These are phyloP conservation scores for Orthosia cruda DNA, from an alignment of 2,888 invertebrate genomes.

Conservation along the genomic window DNA sequence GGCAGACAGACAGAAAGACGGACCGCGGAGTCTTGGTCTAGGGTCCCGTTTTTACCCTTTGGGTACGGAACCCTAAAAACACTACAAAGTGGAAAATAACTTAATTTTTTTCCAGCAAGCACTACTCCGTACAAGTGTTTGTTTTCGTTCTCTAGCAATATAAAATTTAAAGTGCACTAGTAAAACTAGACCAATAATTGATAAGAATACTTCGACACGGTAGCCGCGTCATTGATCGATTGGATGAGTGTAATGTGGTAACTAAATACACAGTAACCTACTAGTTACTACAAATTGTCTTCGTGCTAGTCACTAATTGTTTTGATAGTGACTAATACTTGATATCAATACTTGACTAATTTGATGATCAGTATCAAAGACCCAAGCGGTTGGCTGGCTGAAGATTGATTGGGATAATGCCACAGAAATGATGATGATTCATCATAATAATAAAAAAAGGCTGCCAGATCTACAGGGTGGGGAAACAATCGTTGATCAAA, in stretches of 20 bases:
- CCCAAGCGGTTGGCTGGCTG: neutral
- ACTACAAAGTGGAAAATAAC: no score
- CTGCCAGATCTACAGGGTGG: neutral
- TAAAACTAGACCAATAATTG: conserved; percentile 40
- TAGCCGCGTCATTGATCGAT: conserved; percentile 12
- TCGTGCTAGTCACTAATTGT: neutral
- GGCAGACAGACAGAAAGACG: no score
- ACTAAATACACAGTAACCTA: neutral
- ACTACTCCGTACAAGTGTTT: neutral
- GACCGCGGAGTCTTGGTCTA: no score
- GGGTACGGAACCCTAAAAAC: no score
- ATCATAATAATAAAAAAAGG: no score
- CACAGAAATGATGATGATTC: no score
- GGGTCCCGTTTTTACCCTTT: no score
- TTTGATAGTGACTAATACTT: neutral
- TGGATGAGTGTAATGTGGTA: neutral
- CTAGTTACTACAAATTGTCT: neutral
- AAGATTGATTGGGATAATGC: no score
- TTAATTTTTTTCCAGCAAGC: no score
- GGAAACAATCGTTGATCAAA: no score
- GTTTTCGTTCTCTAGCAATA: neutral
- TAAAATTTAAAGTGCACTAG: neutral
- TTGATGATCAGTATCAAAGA: conserved; percentile 2
- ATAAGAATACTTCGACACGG: conserved; percentile 12
- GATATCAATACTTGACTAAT: neutral